Evolutionary conservation across 2,797 vertebrate genomes (phyloP), one percentile per base, ranked within the genome.

Genomic region (Sebastes dallii): DNA sequence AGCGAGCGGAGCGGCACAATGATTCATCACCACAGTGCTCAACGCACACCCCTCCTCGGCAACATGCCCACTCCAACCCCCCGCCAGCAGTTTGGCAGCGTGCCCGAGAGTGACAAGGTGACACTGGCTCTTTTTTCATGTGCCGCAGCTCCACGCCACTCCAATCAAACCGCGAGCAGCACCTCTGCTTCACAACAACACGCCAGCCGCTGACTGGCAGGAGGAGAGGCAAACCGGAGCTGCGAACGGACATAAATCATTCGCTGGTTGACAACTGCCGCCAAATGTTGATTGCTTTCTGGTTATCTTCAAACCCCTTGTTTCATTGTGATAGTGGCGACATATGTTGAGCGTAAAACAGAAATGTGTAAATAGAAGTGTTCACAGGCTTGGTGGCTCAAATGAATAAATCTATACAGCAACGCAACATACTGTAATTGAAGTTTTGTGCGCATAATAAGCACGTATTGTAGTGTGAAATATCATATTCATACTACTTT

Each of bases 101-200:
- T 79, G 95, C 95, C 95, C 90, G 73, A 88, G 92, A 94, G 94
- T 95, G 95, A 95, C 95, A 96, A 96, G 95, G 95, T 96, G 95
- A 96, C 95, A 94, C 93, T 71, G 89, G 87, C 90, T 94, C 91
- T 92, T 92, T 93, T 90, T 88, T 88, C 86, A 84, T 87, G 91
- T 75, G 81, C 86, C 73, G 83, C 88, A 88, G 89, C 89, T 89
- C 90, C 89, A 87, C 52, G 75, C 88, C 92, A 84, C 89, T 88
- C 90, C 91, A 91, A 91, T 92, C 92, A 88, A 88, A 88, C 82
- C 12, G 54, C n/a, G 72, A 89, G 90, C 84, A 85, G 86, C 88
- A 85, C 88, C 89, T 90, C 91, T 75, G 89, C 88, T 91, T 90
- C 91, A 82, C 83, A 77, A 84, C 86, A 86, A 83, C 84, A 77